These are phyloP conservation scores for Plodia interpunctella DNA, from an alignment of 1,140 invertebrate species.

Conservation along the genomic window DNA sequence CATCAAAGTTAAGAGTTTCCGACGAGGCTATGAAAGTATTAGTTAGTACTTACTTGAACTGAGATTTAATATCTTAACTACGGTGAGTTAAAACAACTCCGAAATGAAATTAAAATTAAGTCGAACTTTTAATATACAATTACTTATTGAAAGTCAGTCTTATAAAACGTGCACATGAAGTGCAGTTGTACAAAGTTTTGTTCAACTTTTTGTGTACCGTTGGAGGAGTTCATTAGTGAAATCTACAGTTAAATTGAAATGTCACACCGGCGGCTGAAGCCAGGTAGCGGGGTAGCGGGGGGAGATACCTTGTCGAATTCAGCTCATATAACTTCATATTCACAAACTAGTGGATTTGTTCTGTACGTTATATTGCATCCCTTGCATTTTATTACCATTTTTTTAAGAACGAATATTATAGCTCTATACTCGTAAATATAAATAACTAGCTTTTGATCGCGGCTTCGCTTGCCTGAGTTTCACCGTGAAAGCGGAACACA, in stretches of 20 bases:
- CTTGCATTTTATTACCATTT: no score
- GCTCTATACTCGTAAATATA: no score
- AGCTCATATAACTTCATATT: neutral
- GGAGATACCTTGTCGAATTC: neutral
- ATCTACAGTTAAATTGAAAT: slow-evolving; percentile 51
- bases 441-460: no score
- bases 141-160: no score
- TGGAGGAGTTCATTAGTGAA: slow-evolving; percentile 39
- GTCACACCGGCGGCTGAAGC: slow-evolving; percentile 30
- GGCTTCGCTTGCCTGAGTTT: no score
- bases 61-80: neutral
- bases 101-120: neutral
- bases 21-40: slow-evolving; percentile 7
- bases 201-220: slow-evolving; percentile 22
- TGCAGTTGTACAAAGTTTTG: no score
- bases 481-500: no score
- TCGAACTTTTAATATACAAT: neutral
- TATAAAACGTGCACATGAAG: no score
- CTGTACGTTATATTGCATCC: no score
- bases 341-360: no score
- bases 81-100: neutral
- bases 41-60: slow-evolving; percentile 5
- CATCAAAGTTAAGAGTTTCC: neutral
- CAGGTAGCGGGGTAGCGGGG: neutral
- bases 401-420: no score